phyloP scores from a whole-genome alignment of 2,797 vertebrate species.

The Rhyacichthys aspro region DNA sequence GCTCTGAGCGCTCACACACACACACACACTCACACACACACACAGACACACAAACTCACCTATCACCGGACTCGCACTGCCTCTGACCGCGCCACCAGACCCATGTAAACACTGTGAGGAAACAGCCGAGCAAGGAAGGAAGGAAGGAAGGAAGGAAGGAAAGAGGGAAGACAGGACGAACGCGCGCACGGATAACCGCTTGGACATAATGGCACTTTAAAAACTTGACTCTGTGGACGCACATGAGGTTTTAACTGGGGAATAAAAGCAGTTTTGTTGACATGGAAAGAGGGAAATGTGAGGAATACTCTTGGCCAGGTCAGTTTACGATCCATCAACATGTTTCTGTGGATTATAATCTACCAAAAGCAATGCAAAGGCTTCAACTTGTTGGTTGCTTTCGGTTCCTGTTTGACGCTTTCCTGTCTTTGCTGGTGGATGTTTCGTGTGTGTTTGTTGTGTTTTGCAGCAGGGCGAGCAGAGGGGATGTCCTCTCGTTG shows the following conservation, averaged over 20 bases:
- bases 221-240: not conserved
- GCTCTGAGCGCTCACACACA: conserved; percentile 35
- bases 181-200: not conserved
- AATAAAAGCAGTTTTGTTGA: not conserved
- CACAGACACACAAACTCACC: conserved; percentile 23
- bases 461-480: conserved; percentile 25
- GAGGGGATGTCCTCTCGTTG: conserved; percentile 66
- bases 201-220: conserved; percentile 46
- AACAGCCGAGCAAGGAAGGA: conserved; percentile 43
- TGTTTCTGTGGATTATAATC: not conserved
- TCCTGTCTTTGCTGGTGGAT: not conserved
- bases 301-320: conserved; percentile 1
- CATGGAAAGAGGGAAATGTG: not conserved
- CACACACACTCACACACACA: conserved; percentile 27
- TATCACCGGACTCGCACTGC: conserved; percentile 17
- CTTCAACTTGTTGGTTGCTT: not conserved
- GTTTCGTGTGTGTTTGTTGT: conserved; percentile 18
- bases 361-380: not conserved
- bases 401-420: conserved; percentile 9
- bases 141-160: not conserved
- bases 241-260: not conserved
- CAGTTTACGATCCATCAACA: not conserved
- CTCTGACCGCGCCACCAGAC: conserved; percentile 31
- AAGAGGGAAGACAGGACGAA: no score
- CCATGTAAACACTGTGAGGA: conserved; percentile 53